phyloP scores from a whole-genome alignment of 2,888 invertebrate genomes.

The Taenaris catops region DNA sequence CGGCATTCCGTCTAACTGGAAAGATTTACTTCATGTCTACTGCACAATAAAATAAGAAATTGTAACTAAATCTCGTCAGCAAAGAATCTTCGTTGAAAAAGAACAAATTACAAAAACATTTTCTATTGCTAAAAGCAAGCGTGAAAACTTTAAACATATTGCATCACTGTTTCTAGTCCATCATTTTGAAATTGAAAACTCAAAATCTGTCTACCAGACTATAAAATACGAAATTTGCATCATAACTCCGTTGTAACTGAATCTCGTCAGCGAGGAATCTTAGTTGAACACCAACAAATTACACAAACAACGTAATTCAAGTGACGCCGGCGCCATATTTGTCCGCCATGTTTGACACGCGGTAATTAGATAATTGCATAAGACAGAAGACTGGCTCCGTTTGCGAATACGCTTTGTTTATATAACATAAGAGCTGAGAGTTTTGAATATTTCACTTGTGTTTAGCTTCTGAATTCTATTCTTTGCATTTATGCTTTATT shows the following conservation, averaged over 20 bases:
- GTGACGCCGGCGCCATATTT: conserved; percentile 40
- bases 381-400: conserved; percentile 37
- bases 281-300: conserved; percentile 52
- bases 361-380: conserved; percentile 65
- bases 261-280: conserved; percentile 32
- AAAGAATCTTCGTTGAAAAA: too few relatives aligned
- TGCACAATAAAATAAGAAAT: background rate
- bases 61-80: background rate
- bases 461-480: too few relatives aligned
- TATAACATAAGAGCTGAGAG: too few relatives aligned
- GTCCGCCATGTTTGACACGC: conserved; percentile 44
- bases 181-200: too few relatives aligned
- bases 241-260: conserved; percentile 34
- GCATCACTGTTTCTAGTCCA: too few relatives aligned
- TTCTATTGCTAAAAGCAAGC: too few relatives aligned
- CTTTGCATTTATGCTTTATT: too few relatives aligned
- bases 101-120: too few relatives aligned
- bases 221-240: conserved; percentile 38
- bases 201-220: conserved; percentile 4
- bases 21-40: too few relatives aligned
- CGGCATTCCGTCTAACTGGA: too few relatives aligned
- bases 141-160: too few relatives aligned
- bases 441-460: too few relatives aligned
- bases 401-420: conserved; percentile 38
- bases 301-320: conserved; percentile 51